A percentile compares a stretch with the other conserved stretches of the same genome.
Conservation (phyloP, 1,140 invertebrate species). For the Lethrus apterus region DNA sequence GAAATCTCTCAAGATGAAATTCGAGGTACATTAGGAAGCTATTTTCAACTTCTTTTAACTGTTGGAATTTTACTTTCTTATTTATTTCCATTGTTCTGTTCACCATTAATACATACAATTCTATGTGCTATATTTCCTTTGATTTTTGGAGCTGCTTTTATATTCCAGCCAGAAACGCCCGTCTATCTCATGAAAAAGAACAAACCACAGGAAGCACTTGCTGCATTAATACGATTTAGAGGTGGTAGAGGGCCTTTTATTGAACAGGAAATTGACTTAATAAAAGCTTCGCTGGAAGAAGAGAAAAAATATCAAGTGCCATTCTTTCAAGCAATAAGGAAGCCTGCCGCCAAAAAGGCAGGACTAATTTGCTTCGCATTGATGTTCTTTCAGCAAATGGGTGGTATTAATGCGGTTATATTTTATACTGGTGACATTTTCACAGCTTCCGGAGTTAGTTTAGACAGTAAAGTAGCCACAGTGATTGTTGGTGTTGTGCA, state of each 20-base stretch:
- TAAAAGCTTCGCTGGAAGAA: conserved; percentile 39
- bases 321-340: conserved; percentile 41
- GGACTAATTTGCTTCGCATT: conserved; percentile 50
- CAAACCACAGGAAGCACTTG: conserved; percentile 54
- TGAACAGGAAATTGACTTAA: conserved; percentile 48
- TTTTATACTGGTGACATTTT: conserved; percentile 52
- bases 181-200: conserved; percentile 48
- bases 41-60: conserved; percentile 58
- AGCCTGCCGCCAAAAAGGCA: conserved; percentile 45
- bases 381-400: conserved; percentile 65
- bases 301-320: conserved; percentile 32
- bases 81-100: conserved; percentile 40
- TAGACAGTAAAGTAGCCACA: conserved; percentile 52
- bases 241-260: conserved; percentile 56
- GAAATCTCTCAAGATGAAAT: conserved; percentile 62
- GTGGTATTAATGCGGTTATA: conserved; percentile 54
- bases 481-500: conserved; percentile 69
- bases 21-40: conserved; percentile 61
- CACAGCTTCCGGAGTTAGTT: conserved; percentile 19
- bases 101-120: conserved; percentile 46
- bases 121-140: conserved; percentile 51
- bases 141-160: conserved; percentile 48
- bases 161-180: conserved; percentile 65
- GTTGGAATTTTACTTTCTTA: conserved; percentile 56
- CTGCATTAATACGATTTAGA: conserved; percentile 58